Evolutionary conservation across 2,113 vertebrate genomes (phyloP), one percentile per base, ranked within the genome.

Genomic region (Castor canadensis): DNA sequence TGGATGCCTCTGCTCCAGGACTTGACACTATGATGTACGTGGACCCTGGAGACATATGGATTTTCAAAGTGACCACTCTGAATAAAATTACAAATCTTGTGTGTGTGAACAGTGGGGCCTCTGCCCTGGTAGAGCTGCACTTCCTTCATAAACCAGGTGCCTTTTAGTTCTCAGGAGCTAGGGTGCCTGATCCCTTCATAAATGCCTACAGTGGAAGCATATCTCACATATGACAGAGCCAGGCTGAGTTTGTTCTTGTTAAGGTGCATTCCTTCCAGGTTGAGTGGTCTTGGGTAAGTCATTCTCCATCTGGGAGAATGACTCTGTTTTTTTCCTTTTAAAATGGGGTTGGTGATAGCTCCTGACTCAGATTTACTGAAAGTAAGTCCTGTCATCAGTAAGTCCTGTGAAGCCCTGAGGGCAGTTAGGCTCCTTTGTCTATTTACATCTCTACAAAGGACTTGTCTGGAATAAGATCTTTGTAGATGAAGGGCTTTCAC

Each of bases 1-100:
- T 98, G 98, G 98, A 99, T 99, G 98, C 98, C 98, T 98, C 97
- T 95, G 89, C 98, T 98, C 97, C 97, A 93, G 95, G 97, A 94
- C 97, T 97, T 98, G 98, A 99, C 99, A 99, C 97, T 84, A 98
- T 99, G 99, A 99, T 99, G 96, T 98, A 99, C 98, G 96, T 97
- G 98, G 98, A 97, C 98, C 99, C 98, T 98, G 97, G 89, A 98
- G 98, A 99, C 98, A 98, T 98, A 98, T 98, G 97, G 98, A 98
- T 98, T 98, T 98, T 98, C 98, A 98, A 98, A 98, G 98, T 98
- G 98, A 97, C 98, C 98, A 98, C 98, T 98, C 98, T 97, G 98
- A 98, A 97, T 98, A 98, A 98, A 98, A 98, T 98, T 98, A 98
- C 97, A 98, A 98, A 98, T 96, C 96, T 97, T 96, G 95, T 95